These are phyloP conservation scores for Porites lobata DNA, from an alignment of 92 coral and sea anemone genomes.

Conservation along the genomic window DNA sequence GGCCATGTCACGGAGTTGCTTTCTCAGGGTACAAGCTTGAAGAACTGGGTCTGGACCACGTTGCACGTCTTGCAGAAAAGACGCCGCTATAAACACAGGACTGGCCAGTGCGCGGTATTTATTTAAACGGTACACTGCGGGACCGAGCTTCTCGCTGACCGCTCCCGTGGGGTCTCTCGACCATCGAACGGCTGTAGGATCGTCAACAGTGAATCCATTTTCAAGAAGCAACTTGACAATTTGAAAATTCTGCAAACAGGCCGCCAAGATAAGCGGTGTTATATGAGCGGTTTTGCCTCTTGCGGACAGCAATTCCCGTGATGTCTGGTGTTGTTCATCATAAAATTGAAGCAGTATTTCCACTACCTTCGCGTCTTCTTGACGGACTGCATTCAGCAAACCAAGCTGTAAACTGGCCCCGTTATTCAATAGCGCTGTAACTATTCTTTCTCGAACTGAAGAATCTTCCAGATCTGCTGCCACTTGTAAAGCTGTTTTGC, in stretches of 20 bases:
- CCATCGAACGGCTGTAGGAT: slow-evolving; percentile 54
- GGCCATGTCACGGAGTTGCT: neutral
- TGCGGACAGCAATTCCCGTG: neutral
- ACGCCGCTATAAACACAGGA: slow-evolving; percentile 73
- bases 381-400: slow-evolving; percentile 74
- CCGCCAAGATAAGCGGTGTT: slow-evolving; percentile 82
- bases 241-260: slow-evolving; percentile 74
- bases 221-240: slow-evolving; percentile 71
- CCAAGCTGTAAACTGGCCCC: slow-evolving; percentile 83
- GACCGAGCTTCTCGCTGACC: slow-evolving; percentile 57
- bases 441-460: slow-evolving; percentile 59
- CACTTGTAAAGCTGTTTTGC: slow-evolving; percentile 82
- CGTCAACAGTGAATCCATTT: slow-evolving; percentile 56
- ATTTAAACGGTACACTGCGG: slow-evolving; percentile 71
- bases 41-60: slow-evolving; percentile 69
- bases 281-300: slow-evolving; percentile 14
- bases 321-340: neutral
- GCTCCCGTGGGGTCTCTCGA: slow-evolving; percentile 29
- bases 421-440: slow-evolving; percentile 55
- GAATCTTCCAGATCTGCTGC: slow-evolving; percentile 41
- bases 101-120: slow-evolving; percentile 76
- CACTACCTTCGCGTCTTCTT: slow-evolving; percentile 58
- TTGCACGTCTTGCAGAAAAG: slow-evolving; percentile 36
- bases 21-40: slow-evolving; percentile 78
- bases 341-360: slow-evolving; percentile 65